Percentiles rank a stretch among this genome's conserved stretches.
Evolutionary conservation across 2,888 invertebrate genomes (phyloP).

Genomic region (Acronicta psi): DNA sequence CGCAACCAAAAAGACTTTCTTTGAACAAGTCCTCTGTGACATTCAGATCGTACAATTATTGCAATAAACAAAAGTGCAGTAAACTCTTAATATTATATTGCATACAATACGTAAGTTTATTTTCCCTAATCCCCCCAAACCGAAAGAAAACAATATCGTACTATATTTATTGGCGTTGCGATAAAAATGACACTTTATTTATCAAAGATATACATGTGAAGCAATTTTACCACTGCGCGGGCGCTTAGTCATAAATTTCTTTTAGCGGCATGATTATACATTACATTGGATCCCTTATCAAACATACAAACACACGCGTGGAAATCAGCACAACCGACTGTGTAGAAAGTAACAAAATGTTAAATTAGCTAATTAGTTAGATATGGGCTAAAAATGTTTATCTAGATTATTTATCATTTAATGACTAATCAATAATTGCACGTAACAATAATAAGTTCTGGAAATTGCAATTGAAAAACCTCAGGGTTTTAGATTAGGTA

Average conservation of each 20-base stretch:
- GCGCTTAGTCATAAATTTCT: slow-evolving; percentile 32
- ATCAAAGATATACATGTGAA: slow-evolving; percentile 12
- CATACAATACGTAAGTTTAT: slow-evolving; percentile 8
- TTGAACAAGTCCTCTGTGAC: slow-evolving; percentile 1
- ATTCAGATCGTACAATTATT: slow-evolving; percentile 4
- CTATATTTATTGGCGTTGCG: slow-evolving; percentile 27
- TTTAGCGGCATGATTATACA: slow-evolving; percentile 16
- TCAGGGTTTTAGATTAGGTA: too few relatives aligned
- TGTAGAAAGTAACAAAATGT: slow-evolving; percentile 20
- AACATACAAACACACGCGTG: slow-evolving; percentile 29
- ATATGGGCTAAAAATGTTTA: slow-evolving; percentile 13
- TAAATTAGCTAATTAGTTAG: slow-evolving; percentile 27
- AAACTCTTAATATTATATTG: not conserved
- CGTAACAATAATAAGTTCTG: slow-evolving; percentile 3
- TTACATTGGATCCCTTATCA: slow-evolving; percentile 20
- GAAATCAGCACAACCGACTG: slow-evolving; percentile 38
- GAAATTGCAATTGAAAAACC: too few relatives aligned
- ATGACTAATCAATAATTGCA: slow-evolving; percentile 26
- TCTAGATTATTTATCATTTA: not conserved
- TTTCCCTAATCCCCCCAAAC: slow-evolving; percentile 11
- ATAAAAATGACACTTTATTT: slow-evolving; percentile 25
- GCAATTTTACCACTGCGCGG: slow-evolving; percentile 25
- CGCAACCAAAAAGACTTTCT: slow-evolving; percentile 9
- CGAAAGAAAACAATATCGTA: slow-evolving; percentile 12
- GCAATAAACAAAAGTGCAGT: not conserved